Evolutionary conservation across 1,140 invertebrate genomes (phyloP), one percentile per base, ranked within the genome.

Genomic region (Lethocerus indicus): DNA sequence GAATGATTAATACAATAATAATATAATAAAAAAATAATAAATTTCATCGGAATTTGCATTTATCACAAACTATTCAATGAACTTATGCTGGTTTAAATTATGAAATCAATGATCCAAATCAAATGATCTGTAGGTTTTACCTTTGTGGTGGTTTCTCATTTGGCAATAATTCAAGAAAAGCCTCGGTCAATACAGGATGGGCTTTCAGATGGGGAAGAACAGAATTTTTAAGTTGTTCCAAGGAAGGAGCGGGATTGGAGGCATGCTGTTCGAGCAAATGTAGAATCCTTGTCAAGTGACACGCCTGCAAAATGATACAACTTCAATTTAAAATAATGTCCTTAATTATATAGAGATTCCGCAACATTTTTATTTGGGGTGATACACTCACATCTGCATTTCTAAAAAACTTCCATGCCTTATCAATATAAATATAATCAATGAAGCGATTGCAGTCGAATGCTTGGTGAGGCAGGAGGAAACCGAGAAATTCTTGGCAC

Each of bases 381-480:
- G n/a, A n/a, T n/a, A n/a, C 23, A 47, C 29, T 13, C 35, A 50
- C 49, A 28, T 50, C 49, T 1, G 44, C 16, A 23, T 50, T 50
- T 50, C 40, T 26, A 27, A 50, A 50, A 26, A 43, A 50, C 14
- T 40, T 27, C 40, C 39, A 50, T 21, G 14, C 18, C 14, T 21
- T 26, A n/a, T 28, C 20, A 28, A 50, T 37, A 5, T 26, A 27
- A 14, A 42, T 28, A 25, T 20, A 41, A 1, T 50, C 49, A 12
- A 36, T 28, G 14, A 50, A 26, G 16, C 44, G 42, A 6, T 28
- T 27, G 16, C 29, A 23, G 20, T 42, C 49, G 1, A 43, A 13
- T 3, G 49, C 49, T 43, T 50, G 49, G n/a, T 42, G 39, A 43
- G 49, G 49, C 21, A 43, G 6, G 21, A 50, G 40, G 24, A 41